A percentile compares a stretch with the other conserved stretches of the same genome.
Conservation (phyloP, 2,888 invertebrate genomes). For the Acanthacorydalis orientalis region DNA sequence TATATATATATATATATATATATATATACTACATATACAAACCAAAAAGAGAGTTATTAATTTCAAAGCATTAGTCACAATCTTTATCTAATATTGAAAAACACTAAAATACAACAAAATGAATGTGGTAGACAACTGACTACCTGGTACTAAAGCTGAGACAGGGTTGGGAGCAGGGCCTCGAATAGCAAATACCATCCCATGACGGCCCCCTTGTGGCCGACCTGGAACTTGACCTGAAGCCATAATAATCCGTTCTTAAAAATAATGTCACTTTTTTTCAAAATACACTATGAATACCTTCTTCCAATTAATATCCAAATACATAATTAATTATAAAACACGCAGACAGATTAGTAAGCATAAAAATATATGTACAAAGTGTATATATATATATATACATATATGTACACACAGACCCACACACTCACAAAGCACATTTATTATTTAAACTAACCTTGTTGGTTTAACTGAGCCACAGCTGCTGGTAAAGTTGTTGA, state of each 20-base stretch:
- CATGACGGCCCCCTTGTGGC: slow-evolving; percentile 45
- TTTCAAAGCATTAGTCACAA: too few species aligned
- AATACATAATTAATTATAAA: too few species aligned
- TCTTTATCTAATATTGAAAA: neutral
- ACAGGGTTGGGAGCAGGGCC: slow-evolving; percentile 21
- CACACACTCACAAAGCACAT: neutral
- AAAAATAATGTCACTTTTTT: too few species aligned
- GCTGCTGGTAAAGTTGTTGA: slow-evolving; percentile 41
- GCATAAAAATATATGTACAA: too few species aligned
- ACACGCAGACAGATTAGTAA: too few species aligned
- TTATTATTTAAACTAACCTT: slow-evolving; percentile 25
- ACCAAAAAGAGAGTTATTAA: too few species aligned
- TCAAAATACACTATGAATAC: too few species aligned
- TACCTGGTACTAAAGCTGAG: slow-evolving; percentile 35
- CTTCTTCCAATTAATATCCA: too few species aligned
- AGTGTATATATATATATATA: too few species aligned
- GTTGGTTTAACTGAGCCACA: slow-evolving; percentile 40
- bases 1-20: too few species aligned
- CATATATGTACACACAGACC: neutral
- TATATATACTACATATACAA: too few species aligned
- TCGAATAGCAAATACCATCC: slow-evolving; percentile 44
- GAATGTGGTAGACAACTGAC: slow-evolving; percentile 12
- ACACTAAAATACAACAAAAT: slow-evolving; percentile 7
- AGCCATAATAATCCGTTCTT: slow-evolving; percentile 6
- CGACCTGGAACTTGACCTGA: slow-evolving; percentile 45